A percentile compares a stretch with the other conserved stretches of the same genome.
Conservation (phyloP, 1,140 invertebrate genomes). For the Schmidtea mediterranea region DNA sequence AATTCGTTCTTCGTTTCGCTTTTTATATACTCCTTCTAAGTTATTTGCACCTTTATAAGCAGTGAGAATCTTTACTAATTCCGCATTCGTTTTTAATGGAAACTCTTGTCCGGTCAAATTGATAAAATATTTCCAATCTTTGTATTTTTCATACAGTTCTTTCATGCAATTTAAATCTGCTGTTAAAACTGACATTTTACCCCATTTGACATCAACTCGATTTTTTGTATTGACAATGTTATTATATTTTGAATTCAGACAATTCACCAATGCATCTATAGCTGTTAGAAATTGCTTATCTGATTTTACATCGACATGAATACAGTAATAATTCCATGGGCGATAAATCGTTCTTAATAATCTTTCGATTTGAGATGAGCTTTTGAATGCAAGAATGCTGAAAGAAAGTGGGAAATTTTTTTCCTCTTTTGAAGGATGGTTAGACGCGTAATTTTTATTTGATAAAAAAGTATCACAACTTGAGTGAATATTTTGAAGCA, state of each 20-base stretch:
- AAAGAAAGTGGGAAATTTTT: neutral
- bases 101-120: conserved; percentile 13
- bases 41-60: conserved; percentile 15
- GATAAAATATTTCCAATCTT: conserved; percentile 14
- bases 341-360: conserved; percentile 18
- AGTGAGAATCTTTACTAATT: conserved; percentile 16
- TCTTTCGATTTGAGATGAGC: neutral
- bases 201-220: neutral
- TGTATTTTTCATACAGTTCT: neutral
- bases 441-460: no score
- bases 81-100: conserved; percentile 16
- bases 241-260: neutral
- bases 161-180: conserved; percentile 2
- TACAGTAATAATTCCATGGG: conserved; percentile 23
- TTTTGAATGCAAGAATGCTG: neutral
- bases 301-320: conserved; percentile 19
- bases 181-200: neutral
- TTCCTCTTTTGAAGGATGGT: neutral
- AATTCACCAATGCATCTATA: conserved; percentile 8
- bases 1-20: no score
- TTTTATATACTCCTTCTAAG: conserved; percentile 6
- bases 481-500: no score
- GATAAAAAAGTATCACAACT: no score
- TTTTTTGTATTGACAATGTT: neutral
- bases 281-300: conserved; percentile 7